These are phyloP conservation scores for Wiebesia pumilae DNA, from an alignment of 1,140 invertebrate species.

Conservation along the genomic window DNA sequence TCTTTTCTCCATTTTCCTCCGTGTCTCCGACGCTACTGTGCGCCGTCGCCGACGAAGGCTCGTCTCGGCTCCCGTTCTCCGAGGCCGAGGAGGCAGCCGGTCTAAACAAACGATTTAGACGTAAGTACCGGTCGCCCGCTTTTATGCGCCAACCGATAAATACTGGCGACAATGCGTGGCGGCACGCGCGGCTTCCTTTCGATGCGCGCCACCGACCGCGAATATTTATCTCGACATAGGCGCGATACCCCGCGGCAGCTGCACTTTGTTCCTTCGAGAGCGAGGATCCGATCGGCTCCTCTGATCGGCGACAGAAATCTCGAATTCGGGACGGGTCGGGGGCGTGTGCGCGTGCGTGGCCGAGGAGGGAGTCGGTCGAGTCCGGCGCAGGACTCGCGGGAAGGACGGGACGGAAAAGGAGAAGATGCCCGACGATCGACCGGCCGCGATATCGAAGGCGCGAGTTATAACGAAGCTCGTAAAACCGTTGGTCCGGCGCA, in stretches of 20 bases:
- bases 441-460: slow-evolving; percentile 35
- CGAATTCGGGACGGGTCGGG: neutral
- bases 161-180: neutral
- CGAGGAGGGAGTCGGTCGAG: neutral
- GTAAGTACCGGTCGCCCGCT: slow-evolving; percentile 27
- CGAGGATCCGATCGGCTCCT: too few relatives aligned
- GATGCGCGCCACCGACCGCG: neutral
- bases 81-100: slow-evolving; percentile 9
- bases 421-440: neutral
- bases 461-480: slow-evolving; percentile 30
- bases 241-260: too few relatives aligned
- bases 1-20: slow-evolving; percentile 51
- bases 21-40: neutral
- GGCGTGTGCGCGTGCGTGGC: neutral
- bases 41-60: neutral
- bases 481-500: slow-evolving; percentile 29
- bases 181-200: neutral
- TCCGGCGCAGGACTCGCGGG: too few relatives aligned
- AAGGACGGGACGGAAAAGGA: too few relatives aligned
- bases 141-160: neutral
- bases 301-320: neutral
- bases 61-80: neutral
- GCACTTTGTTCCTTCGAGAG: too few relatives aligned
- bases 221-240: slow-evolving; percentile 1
- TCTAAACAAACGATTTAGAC: slow-evolving; percentile 53